Conservation (phyloP, 2,888 invertebrate species). For the Sminthurinus aureus region DNA sequence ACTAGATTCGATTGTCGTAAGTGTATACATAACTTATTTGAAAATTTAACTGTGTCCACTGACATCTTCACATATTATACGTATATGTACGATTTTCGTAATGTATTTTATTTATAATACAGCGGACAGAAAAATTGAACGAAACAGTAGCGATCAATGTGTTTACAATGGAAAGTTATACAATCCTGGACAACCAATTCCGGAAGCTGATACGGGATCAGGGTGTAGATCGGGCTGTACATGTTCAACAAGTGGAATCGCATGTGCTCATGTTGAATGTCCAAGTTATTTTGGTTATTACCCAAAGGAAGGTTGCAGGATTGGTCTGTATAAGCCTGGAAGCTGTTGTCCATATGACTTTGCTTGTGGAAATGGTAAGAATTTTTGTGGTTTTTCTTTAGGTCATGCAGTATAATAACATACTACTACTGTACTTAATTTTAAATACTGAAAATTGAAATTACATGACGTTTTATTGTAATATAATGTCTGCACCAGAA, state of each 20-base stretch:
- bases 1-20: conserved; percentile 60
- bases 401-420: background rate
- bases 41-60: no score
- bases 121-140: conserved; percentile 21
- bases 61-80: no score
- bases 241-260: conserved; percentile 39
- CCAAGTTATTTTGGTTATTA: conserved; percentile 51
- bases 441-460: background rate
- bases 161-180: conserved; percentile 54
- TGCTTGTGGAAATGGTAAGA: conserved; percentile 52
- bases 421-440: background rate
- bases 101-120: background rate
- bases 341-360: conserved; percentile 58
- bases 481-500: no score
- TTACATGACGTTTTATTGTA: background rate
- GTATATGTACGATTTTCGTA: background rate
- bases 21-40: conserved; percentile 19
- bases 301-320: conserved; percentile 47
- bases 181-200: conserved; percentile 48
- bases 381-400: background rate
- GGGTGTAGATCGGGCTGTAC: conserved; percentile 54
- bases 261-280: conserved; percentile 57
- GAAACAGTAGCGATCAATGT: conserved; percentile 39
- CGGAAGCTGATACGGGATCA: conserved; percentile 50
- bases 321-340: conserved; percentile 53